Evolutionary conservation across 1,140 invertebrate genomes (phyloP).

Genomic region (Drosophila insularis): DNA sequence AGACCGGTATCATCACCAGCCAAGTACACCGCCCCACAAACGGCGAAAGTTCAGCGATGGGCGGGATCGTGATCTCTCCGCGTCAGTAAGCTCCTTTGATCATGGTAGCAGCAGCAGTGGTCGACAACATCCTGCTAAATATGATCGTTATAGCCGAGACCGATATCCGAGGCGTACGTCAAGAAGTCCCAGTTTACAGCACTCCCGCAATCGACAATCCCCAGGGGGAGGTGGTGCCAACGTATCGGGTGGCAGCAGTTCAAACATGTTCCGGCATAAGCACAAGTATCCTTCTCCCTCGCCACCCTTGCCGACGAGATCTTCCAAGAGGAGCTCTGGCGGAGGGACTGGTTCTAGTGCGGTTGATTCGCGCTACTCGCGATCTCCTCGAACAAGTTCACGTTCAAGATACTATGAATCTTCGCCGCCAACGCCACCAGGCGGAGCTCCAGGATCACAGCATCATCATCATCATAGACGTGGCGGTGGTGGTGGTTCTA

Average conservation of each 20-base stretch:
- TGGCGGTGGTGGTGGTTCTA: slow-evolving; percentile 20
- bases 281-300: slow-evolving; percentile 67
- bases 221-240: slow-evolving; percentile 43
- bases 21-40: slow-evolving; percentile 73
- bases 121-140: slow-evolving; percentile 65
- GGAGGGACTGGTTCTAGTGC: slow-evolving; percentile 50
- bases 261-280: slow-evolving; percentile 65
- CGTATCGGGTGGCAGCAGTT: slow-evolving; percentile 34
- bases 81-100: slow-evolving; percentile 44
- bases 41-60: slow-evolving; percentile 72
- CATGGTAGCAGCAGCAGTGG: slow-evolving; percentile 40
- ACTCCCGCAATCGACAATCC: slow-evolving; percentile 61
- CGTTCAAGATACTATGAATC: slow-evolving; percentile 65
- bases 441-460: slow-evolving; percentile 58
- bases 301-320: slow-evolving; percentile 58
- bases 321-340: slow-evolving; percentile 65
- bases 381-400: slow-evolving; percentile 63
- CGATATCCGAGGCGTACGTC: slow-evolving; percentile 66
- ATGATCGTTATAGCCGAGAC: slow-evolving; percentile 73
- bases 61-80: slow-evolving; percentile 59
- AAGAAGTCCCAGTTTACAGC: slow-evolving; percentile 74
- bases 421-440: slow-evolving; percentile 55
- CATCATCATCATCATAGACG: slow-evolving; percentile 54
- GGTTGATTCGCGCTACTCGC: slow-evolving; percentile 54
- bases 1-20: slow-evolving; percentile 72